A percentile compares a stretch with the other conserved stretches of the same genome.
Evolutionary conservation across 1,140 invertebrate genomes (phyloP).

Genomic region (Drosophila quadrilineata): DNA sequence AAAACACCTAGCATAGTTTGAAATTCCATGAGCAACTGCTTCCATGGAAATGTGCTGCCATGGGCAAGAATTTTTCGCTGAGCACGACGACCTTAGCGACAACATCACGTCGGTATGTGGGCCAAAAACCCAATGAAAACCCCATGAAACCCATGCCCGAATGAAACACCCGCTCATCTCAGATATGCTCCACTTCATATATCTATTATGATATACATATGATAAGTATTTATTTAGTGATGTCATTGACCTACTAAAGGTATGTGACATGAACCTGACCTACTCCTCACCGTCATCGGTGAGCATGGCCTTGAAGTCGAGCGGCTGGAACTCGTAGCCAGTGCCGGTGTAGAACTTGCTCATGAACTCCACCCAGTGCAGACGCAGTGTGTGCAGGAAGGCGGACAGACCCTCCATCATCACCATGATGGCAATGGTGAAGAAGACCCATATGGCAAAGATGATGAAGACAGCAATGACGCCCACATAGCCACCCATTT

Average conservation of each 20-base stretch:
- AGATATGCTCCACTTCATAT: too few relatives aligned
- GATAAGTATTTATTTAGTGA: slow-evolving; percentile 60
- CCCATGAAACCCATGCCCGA: slow-evolving; percentile 14
- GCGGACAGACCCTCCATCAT: slow-evolving; percentile 99
- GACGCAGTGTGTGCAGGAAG: slow-evolving; percentile 97
- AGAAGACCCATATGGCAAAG: slow-evolving; percentile 93
- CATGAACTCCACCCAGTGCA: slow-evolving; percentile 99
- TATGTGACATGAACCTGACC: slow-evolving; percentile 20
- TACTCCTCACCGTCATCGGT: slow-evolving; percentile 82
- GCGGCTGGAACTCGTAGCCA: slow-evolving; percentile 95
- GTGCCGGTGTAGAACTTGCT: slow-evolving; percentile 97
- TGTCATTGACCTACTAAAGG: slow-evolving; percentile 49
- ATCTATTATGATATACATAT: too few relatives aligned
- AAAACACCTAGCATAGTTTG: too few relatives aligned
- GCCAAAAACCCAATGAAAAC: slow-evolving; percentile 17
- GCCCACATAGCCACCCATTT: slow-evolving; percentile 49
- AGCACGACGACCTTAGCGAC: slow-evolving; percentile 25
- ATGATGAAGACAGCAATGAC: slow-evolving; percentile 86
- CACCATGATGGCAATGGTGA: slow-evolving; percentile 95
- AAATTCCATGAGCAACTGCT: slow-evolving; percentile 28
- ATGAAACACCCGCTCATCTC: slow-evolving; percentile 23
- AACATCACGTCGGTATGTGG: slow-evolving; percentile 55
- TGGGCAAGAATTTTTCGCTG: slow-evolving; percentile 71
- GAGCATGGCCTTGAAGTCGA: slow-evolving; percentile 94
- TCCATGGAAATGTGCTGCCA: slow-evolving; percentile 52